These are phyloP conservation scores for Podarcis lilfordi DNA, from an alignment of 2,797 vertebrate species.

Conservation along the genomic window DNA sequence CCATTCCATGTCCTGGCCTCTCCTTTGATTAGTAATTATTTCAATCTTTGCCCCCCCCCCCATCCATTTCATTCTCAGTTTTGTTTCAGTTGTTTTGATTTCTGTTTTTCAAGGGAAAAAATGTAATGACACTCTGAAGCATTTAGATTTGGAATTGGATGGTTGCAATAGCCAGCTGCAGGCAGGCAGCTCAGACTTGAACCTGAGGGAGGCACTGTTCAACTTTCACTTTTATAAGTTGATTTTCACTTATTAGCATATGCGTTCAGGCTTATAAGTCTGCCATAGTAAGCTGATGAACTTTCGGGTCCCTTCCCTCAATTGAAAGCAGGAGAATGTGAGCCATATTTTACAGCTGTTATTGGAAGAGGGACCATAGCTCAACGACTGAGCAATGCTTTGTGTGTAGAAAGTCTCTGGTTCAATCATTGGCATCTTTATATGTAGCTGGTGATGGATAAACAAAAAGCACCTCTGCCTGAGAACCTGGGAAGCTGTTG, in stretches of 20 bases:
- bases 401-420: background rate
- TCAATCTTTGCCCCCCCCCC: conserved; percentile 51
- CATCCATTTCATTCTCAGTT: conserved; percentile 55
- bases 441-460: no score
- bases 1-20: conserved; percentile 43
- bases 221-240: background rate
- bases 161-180: conserved; percentile 54
- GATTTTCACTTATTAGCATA: background rate
- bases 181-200: conserved; percentile 30
- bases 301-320: background rate
- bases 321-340: background rate
- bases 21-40: conserved; percentile 72
- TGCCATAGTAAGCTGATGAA: no score
- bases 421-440: background rate
- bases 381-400: background rate
- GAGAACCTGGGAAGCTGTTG: background rate
- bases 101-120: conserved; percentile 59
- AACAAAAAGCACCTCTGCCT: background rate
- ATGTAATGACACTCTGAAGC: conserved; percentile 62
- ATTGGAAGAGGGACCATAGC: background rate
- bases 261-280: background rate
- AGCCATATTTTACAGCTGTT: background rate
- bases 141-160: conserved; percentile 67
- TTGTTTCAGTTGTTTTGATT: conserved; percentile 70
- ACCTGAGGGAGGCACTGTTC: conserved; percentile 1